Conservation (phyloP, 1,140 invertebrate genomes). For the Saccostrea cuccullata region DNA sequence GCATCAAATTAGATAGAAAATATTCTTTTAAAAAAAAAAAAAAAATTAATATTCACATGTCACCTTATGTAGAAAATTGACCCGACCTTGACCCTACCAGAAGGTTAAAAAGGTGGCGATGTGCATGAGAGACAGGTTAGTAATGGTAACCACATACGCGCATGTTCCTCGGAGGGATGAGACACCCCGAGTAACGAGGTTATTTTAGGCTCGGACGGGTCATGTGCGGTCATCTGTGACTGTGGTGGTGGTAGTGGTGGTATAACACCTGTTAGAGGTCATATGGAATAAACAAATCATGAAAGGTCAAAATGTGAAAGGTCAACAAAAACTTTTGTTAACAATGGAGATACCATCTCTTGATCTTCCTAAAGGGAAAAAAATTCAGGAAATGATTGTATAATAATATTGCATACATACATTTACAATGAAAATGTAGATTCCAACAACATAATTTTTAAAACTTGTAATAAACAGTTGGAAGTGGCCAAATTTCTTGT, state of each 20-base stretch:
- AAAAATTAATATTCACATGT: no score
- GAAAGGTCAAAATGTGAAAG: slow-evolving; percentile 21
- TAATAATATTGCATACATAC: background rate
- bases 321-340: background rate
- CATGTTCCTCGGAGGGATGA: slow-evolving; percentile 39
- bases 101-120: background rate
- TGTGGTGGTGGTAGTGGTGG: slow-evolving; percentile 37
- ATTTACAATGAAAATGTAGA: background rate
- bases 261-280: slow-evolving; percentile 45
- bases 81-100: slow-evolving; percentile 24
- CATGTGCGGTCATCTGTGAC: slow-evolving; percentile 28
- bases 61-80: background rate
- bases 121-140: slow-evolving; percentile 21
- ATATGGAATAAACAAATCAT: slow-evolving; percentile 17
- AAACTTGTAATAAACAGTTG: no score
- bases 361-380: background rate
- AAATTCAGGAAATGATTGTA: slow-evolving; percentile 2
- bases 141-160: slow-evolving; percentile 36
- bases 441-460: no score
- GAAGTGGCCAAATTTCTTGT: no score
- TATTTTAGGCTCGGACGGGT: slow-evolving; percentile 37
- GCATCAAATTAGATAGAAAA: no score
- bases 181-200: slow-evolving; percentile 43
- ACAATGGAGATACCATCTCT: background rate
- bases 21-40: no score